Evolutionary conservation across 2,797 vertebrate genomes (phyloP), one percentile per base, ranked within the genome.

Genomic region (Gephyroberyx darwinii): DNA sequence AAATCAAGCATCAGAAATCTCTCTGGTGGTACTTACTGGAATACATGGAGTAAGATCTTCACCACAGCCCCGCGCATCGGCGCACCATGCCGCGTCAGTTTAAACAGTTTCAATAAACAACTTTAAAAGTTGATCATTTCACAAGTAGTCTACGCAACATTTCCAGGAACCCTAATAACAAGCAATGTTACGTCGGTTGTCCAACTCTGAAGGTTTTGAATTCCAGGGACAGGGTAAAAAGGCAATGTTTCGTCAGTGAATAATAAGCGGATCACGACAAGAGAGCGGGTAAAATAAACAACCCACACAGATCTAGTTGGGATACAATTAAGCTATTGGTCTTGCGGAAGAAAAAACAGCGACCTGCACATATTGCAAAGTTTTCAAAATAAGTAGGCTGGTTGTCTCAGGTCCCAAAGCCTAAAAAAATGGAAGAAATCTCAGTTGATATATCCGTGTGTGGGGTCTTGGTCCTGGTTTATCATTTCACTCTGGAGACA

Each of bases 1-100:
- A 12, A 43, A 39, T 16, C 14, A 5, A 14, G 1, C 26, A 1
- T 2, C 12, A 41, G 39, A 43, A 17, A 50, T 30, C 5, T 35
- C 14, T 19, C 39, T 41, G 39, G 39, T 41, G 10, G 39, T 13
- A 60, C 78, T 75, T 14, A 84, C 78, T n/a, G 37, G 0, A 0
- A 19, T 0, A 4, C 17, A 0, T 1, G 51, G 13, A 20, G 51
- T 52, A 52, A 10, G 51, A 19, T 55, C 48, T 45, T 30, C 58
- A 6, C 31, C 50, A 56, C 54, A 13, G 64, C 51, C 22, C 10
- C 51, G 13, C 10, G 12, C 41, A 22, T 58, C 62, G 8, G 33
- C 2, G 54, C 56, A 13, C 33, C 75, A 35, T 10, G 17, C 16
- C 2, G 33, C 0, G 4, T 0, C 53, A 12, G 8, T 35, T 7